Evolutionary conservation across 2,113 vertebrate species (phyloP).

Genomic region (Tragulus kanchil): DNA sequence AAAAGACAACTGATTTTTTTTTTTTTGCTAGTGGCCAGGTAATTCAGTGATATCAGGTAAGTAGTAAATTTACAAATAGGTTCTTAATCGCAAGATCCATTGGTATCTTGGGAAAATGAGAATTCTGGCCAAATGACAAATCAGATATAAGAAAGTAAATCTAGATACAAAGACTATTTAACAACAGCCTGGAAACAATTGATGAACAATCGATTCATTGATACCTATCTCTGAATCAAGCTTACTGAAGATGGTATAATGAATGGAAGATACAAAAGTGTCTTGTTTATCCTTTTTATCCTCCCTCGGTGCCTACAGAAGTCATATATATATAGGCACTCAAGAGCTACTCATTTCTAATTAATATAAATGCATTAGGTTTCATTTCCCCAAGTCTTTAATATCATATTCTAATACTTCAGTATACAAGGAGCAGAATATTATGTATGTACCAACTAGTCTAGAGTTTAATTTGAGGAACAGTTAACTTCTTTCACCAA

Average conservation of each 20-base stretch:
- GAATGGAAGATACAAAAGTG: neutral
- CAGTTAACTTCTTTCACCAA: neutral
- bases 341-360: constrained; percentile 23
- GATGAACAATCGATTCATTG: neutral
- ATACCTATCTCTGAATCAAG: neutral
- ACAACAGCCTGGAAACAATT: neutral
- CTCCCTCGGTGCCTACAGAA: neutral
- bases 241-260: neutral
- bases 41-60: neutral
- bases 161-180: neutral
- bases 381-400: neutral
- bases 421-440: neutral
- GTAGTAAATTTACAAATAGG: neutral
- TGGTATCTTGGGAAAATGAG: constrained; percentile 3
- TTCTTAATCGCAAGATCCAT: neutral
- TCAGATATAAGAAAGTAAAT: constrained; percentile 44
- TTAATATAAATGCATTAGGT: constrained; percentile 10
- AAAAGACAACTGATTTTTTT: neutral
- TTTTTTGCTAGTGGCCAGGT: neutral
- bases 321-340: neutral
- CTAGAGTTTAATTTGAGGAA: constrained; percentile 30
- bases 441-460: neutral
- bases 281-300: neutral
- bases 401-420: neutral
- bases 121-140: constrained; percentile 60